Base-by-base conservation (phyloP, 2,113 vertebrate species). In the Seriola dumerili region DNA sequence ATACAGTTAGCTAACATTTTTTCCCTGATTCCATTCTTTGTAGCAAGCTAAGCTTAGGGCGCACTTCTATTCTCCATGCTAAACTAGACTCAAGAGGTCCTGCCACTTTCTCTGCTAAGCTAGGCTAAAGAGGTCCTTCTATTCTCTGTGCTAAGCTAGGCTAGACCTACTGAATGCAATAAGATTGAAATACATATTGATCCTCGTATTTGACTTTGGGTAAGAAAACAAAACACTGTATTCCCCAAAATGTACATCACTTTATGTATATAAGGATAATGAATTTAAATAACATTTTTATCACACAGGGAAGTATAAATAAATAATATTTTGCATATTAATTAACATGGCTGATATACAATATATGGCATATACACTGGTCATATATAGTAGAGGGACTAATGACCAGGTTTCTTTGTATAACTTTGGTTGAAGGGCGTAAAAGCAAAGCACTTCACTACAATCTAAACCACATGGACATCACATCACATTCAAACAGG, bases 401-500 rank as follows among this genome's bases (percentile, higher is more conserved):
- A 64, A 64, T 76, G 72, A 81, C 70, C 76, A 85, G 68, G 36
- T 73, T 61, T 80, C 65, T 78, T 72, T 44, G 12, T 23, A 75
- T 79, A 75, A 86, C 92, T 94, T 93, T 94, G 92, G 93, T 93
- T 91, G 80, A 86, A 83, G 65, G 81, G 70, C 72, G n/a, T 89
- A 76, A 85, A 85, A 91, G 90, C 88, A 68, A 88, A 91, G 85
- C 76, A 83, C 68, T 52, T 78, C 73, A 92, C 87, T 78, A 93
- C 78, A 86, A 83, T 79, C 83, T 85, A 76, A 19, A 81, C 63
- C 84, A 91, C 78, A 72, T 57, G 36, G 69, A 90, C 81, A 71
- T 38, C 81, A 74, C 85, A 84, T 82, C 67, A 89, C 87, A 91
- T 89, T 88, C 85, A 90, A 82, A 91, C 86, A 71, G 85, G 73